These are phyloP conservation scores for Tenthredo livida DNA, from an alignment of 2,888 invertebrate species.

Conservation along the genomic window DNA sequence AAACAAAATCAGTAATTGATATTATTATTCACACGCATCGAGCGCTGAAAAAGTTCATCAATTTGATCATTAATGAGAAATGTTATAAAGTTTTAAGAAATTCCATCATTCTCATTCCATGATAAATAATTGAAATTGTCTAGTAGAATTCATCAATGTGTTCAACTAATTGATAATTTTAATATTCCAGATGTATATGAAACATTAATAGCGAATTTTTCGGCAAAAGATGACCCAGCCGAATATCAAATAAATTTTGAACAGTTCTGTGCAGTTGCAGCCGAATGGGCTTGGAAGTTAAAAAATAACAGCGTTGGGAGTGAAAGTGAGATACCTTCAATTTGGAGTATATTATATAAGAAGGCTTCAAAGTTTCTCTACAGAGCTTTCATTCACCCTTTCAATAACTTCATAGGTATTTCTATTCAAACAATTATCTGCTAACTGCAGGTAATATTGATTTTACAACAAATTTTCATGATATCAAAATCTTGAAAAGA, in stretches of 20 bases:
- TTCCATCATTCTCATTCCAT: background rate
- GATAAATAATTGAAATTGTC: background rate
- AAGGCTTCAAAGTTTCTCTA: constrained; percentile 76
- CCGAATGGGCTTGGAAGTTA: constrained; percentile 83
- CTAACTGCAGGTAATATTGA: constrained; percentile 38
- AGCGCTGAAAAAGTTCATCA: background rate
- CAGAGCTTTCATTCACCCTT: constrained; percentile 74
- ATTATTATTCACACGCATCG: constrained; percentile 1
- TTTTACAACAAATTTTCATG: background rate
- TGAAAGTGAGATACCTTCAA: constrained; percentile 78
- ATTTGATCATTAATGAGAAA: background rate
- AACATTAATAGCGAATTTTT: constrained; percentile 69
- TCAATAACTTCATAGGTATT: constrained; percentile 76
- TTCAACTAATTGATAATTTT: constrained; percentile 38
- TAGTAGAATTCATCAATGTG: background rate
- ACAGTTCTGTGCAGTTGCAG: constrained; percentile 90
- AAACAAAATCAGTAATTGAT: background rate
- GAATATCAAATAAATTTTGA: constrained; percentile 86
- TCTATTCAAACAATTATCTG: constrained; percentile 55
- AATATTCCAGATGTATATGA: constrained; percentile 71
- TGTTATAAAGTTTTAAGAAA: background rate
- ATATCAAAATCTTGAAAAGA: background rate
- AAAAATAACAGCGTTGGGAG: constrained; percentile 74
- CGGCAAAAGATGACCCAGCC: constrained; percentile 67
- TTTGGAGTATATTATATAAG: constrained; percentile 76